A percentile compares a stretch with the other conserved stretches of the same genome.
These are phyloP conservation scores for Helarctos malayanus DNA, from an alignment of 2,797 vertebrate species.

Conservation along the genomic window DNA sequence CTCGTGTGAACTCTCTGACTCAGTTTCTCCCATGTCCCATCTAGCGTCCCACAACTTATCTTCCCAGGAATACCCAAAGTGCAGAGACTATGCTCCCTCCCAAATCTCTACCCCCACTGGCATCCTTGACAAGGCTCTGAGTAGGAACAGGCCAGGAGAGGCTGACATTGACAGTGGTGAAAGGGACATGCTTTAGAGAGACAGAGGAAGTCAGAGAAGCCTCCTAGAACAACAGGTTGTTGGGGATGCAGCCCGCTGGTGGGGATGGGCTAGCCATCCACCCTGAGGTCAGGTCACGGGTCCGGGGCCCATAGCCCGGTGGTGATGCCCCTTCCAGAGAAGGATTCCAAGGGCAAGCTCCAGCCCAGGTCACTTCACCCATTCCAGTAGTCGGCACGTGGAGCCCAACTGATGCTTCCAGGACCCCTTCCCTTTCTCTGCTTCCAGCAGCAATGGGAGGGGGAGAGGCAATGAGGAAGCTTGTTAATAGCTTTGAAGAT, in stretches of 20 bases:
- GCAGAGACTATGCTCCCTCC: not conserved
- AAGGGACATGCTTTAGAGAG: not conserved
- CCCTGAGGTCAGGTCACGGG: not conserved
- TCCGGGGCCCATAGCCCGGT: not conserved
- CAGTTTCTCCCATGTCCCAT: not conserved
- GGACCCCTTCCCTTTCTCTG: not conserved
- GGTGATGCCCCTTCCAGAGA: not conserved
- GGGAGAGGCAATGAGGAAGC: slow-evolving; percentile 66
- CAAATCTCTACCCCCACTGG: not conserved
- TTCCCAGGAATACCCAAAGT: not conserved
- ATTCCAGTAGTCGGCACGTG: accelerated
- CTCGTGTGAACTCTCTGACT: not conserved
- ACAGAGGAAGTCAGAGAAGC: not conserved
- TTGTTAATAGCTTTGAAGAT: slow-evolving; percentile 85
- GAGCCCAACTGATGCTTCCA: not conserved
- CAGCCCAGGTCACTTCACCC: not conserved
- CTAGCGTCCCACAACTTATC: not conserved
- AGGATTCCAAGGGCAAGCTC: not conserved
- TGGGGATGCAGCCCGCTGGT: not conserved
- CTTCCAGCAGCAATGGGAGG: slow-evolving; percentile 21
- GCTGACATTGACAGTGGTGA: not conserved
- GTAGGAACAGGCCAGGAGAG: not conserved
- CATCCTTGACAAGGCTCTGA: not conserved
- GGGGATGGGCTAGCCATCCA: not conserved
- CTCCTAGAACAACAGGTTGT: not conserved